phyloP scores from a whole-genome alignment of 37 sponge, comb jelly and placozoan species.

The Tethya wilhelma region DNA sequence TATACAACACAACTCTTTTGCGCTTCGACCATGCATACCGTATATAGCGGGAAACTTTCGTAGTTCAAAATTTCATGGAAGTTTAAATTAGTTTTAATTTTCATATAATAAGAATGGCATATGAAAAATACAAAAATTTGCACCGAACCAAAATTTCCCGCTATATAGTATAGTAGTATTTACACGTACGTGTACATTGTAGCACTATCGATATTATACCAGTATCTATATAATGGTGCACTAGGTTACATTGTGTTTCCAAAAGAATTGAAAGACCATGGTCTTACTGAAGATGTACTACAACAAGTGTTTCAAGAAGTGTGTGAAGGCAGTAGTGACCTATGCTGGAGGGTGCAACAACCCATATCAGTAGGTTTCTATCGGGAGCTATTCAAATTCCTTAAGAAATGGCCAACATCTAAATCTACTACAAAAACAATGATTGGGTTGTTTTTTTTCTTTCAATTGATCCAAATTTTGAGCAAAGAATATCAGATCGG shows the following conservation, averaged over 20 bases:
- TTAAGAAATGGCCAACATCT: slow-evolving; percentile 23
- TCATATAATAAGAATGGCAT: not conserved
- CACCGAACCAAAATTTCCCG: no score
- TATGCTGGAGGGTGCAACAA: slow-evolving; percentile 5
- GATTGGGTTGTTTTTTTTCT: slow-evolving; percentile 36
- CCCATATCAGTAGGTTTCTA: slow-evolving; percentile 19
- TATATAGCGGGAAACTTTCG: no score
- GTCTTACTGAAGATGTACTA: not conserved
- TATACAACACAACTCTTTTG: no score
- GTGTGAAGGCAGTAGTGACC: not conserved
- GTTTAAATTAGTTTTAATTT: no score
- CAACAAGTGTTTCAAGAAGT: slow-evolving; percentile 6
- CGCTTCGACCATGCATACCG: no score
- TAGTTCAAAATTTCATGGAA: no score
- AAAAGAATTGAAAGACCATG: not conserved
- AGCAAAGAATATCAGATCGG: slow-evolving; percentile 2
- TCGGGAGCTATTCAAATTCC: slow-evolving; percentile 13
- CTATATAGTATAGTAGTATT: no score
- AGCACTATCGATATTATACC: no score
- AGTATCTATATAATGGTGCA: not conserved
- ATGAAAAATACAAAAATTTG: no score
- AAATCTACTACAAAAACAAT: slow-evolving; percentile 14
- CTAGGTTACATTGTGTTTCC: slow-evolving; percentile 24
- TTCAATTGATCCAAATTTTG: slow-evolving; percentile 20
- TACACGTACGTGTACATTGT: no score